These are phyloP conservation scores for Ectemnius lituratus DNA, from an alignment of 2,888 invertebrate species.

Conservation along the genomic window DNA sequence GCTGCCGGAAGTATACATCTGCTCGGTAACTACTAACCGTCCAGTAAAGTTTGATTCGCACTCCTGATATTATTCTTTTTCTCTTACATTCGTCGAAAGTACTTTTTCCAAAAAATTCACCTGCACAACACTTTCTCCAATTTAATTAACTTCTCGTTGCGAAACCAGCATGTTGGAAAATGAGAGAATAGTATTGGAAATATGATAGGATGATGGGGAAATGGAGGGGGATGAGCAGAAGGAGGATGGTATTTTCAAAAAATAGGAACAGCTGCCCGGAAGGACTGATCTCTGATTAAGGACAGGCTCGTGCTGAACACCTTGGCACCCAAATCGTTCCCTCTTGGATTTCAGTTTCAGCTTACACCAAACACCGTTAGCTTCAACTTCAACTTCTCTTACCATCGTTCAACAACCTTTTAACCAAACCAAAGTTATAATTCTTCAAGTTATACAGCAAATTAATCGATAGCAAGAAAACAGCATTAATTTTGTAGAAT, in stretches of 20 bases:
- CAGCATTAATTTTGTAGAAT: not conserved
- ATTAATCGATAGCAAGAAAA: not conserved
- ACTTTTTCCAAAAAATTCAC: too few species aligned
- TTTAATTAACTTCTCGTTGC: too few species aligned
- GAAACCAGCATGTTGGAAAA: too few species aligned
- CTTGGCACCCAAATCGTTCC: conserved; percentile 36
- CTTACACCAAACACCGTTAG: not conserved
- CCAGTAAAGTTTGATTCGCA: conserved; percentile 55
- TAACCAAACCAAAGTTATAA: not conserved
- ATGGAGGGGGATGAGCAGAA: not conserved
- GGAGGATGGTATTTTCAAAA: conserved; percentile 45
- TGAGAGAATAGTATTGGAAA: too few species aligned
- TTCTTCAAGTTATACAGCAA: not conserved
- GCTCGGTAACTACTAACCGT: conserved; percentile 67
- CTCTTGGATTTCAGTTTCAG: conserved; percentile 18
- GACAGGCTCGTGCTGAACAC: conserved; percentile 55
- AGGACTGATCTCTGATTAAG: conserved; percentile 59
- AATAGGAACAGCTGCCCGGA: conserved; percentile 63
- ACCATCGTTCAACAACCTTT: not conserved
- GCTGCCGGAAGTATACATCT: conserved; percentile 76
- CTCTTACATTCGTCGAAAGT: too few species aligned
- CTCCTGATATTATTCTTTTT: not conserved
- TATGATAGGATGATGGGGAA: too few species aligned
- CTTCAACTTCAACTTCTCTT: not conserved
- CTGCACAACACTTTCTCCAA: too few species aligned